A percentile compares a stretch with the other conserved stretches of the same genome.
These are phyloP conservation scores for Lerema accius DNA, from an alignment of 1,140 invertebrate genomes.

Conservation along the genomic window DNA sequence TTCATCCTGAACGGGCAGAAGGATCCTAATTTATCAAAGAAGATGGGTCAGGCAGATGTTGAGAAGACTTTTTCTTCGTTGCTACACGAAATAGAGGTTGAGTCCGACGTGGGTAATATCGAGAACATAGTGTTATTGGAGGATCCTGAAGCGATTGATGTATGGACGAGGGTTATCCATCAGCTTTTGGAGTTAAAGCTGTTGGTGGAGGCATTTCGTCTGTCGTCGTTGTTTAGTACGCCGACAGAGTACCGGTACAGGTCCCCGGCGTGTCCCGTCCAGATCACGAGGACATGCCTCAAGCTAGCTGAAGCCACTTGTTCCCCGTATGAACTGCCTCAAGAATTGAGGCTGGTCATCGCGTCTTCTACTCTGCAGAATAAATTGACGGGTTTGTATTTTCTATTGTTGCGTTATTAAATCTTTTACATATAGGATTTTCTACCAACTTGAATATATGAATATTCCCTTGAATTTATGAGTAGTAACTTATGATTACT, in stretches of 20 bases:
- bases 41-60: constrained; percentile 45
- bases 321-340: constrained; percentile 72
- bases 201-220: constrained; percentile 66
- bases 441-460: no score
- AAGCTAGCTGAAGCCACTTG: constrained; percentile 68
- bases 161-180: constrained; percentile 60
- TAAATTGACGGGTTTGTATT: constrained; percentile 63
- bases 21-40: constrained; percentile 52
- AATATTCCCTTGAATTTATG: no score
- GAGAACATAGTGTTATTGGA: constrained; percentile 62
- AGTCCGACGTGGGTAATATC: constrained; percentile 74
- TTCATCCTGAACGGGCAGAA: constrained; percentile 68
- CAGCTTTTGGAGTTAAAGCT: constrained; percentile 64
- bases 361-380: constrained; percentile 66
- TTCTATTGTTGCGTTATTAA: no score
- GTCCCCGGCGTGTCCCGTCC: constrained; percentile 61
- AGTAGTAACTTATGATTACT: no score
- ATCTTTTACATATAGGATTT: no score
- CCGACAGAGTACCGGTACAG: constrained; percentile 60
- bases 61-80: constrained; percentile 67
- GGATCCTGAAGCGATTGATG: constrained; percentile 60
- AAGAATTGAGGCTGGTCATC: constrained; percentile 70
- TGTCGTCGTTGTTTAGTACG: constrained; percentile 64
- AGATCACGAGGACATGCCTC: constrained; percentile 69
- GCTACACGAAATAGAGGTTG: constrained; percentile 73